These are phyloP conservation scores for Galbula dea DNA, from an alignment of 2,113 vertebrate species.

Conservation along the genomic window DNA sequence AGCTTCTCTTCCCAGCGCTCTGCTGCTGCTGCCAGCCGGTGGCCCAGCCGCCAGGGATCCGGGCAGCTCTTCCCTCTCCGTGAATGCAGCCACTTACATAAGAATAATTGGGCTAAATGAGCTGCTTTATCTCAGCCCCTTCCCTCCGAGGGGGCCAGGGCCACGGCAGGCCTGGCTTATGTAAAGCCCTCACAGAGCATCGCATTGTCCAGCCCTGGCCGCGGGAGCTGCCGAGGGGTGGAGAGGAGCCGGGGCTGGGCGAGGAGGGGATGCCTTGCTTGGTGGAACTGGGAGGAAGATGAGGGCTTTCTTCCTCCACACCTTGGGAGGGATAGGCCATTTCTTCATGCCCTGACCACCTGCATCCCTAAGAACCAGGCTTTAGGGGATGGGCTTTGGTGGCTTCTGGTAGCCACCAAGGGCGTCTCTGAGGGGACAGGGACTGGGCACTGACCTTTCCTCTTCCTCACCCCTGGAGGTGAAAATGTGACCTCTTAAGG, in stretches of 20 bases:
- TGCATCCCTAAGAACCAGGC: rapidly evolving
- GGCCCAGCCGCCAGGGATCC: background rate
- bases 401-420: background rate
- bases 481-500: rapidly evolving
- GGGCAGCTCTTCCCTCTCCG: constrained; percentile 41
- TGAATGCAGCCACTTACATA: constrained; percentile 52
- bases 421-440: background rate
- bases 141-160: background rate
- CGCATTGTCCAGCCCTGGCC: background rate
- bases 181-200: constrained; percentile 50
- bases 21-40: constrained; percentile 4
- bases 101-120: constrained; percentile 64
- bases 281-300: background rate
- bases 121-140: constrained; percentile 43
- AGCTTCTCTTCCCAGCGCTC: background rate
- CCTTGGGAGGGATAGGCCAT: background rate
- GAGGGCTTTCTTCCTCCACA: rapidly evolving
- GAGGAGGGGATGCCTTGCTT: background rate
- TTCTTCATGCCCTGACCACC: background rate
- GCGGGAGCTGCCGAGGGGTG: background rate
- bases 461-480: background rate
- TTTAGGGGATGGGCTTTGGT: background rate
- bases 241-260: background rate
- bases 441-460: background rate
- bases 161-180: background rate